These are phyloP conservation scores for Centropus bengalensis DNA, from an alignment of 2,113 vertebrate species.

Conservation along the genomic window DNA sequence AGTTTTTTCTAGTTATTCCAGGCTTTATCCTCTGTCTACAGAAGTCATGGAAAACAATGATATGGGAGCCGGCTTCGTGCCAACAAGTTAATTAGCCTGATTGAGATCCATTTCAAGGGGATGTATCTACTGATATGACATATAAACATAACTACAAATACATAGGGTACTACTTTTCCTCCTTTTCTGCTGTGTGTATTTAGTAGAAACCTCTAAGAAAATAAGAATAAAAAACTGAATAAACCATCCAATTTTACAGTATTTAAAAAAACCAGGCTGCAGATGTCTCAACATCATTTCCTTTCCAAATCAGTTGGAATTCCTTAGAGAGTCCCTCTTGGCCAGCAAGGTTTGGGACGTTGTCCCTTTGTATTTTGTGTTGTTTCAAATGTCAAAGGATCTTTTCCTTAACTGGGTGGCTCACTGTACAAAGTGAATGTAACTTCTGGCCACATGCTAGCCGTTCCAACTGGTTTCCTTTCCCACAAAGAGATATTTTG, in stretches of 20 bases:
- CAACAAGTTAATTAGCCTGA: neutral
- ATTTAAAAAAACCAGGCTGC: neutral
- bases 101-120: neutral
- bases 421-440: neutral
- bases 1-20: conserved; percentile 39
- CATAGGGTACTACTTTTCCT: neutral
- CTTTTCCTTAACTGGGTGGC: neutral
- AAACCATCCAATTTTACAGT: neutral
- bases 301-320: neutral
- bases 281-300: neutral
- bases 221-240: neutral
- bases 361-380: neutral
- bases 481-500: neutral
- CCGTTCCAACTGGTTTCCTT: neutral
- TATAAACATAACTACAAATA: neutral
- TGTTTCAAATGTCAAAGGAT: neutral
- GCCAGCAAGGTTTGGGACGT: neutral
- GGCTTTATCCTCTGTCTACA: conserved; percentile 1
- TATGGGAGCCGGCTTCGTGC: neutral
- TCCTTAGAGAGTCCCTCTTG: neutral
- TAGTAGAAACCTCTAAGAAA: neutral
- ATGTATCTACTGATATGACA: neutral
- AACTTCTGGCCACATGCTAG: neutral
- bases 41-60: neutral
- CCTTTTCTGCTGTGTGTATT: neutral